These are phyloP conservation scores for Typhlichthys eigenmanni DNA, from an alignment of 2,797 vertebrate species.

Conservation along the genomic window DNA sequence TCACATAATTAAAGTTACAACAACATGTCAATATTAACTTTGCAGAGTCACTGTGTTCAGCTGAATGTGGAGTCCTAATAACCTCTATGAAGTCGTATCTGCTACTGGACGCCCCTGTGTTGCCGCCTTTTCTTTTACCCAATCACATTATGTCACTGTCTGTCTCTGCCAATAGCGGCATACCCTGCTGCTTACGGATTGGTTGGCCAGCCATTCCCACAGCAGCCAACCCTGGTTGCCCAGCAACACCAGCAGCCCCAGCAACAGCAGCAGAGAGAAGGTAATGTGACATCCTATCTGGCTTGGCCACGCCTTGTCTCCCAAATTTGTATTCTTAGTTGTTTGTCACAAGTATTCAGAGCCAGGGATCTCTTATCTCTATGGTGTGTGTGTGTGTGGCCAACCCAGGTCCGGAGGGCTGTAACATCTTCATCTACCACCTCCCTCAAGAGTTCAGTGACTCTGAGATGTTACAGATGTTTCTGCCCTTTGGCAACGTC, in stretches of 20 bases:
- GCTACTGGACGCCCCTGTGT: slow-evolving; percentile 51
- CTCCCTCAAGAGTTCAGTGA: slow-evolving; percentile 96
- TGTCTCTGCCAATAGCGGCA: slow-evolving; percentile 80
- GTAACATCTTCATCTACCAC: slow-evolving; percentile 98
- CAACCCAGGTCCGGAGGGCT: slow-evolving; percentile 88
- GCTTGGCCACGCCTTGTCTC: slow-evolving; percentile 50
- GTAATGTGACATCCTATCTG: slow-evolving; percentile 76
- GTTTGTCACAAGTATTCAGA: slow-evolving; percentile 44
- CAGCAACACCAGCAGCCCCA: slow-evolving; percentile 88
- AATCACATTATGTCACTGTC: slow-evolving; percentile 58
- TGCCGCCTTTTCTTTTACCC: slow-evolving; percentile 72
- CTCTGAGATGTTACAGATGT: slow-evolving; percentile 96
- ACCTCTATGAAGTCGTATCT: slow-evolving; percentile 25
- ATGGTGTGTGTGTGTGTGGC: slow-evolving; percentile 35
- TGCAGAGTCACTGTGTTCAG: slow-evolving; percentile 65
- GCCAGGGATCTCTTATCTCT: slow-evolving; percentile 41
- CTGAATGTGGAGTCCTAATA: slow-evolving; percentile 61
- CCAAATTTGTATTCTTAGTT: slow-evolving; percentile 49
- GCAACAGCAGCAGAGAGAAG: slow-evolving; percentile 89
- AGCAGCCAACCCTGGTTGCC: slow-evolving; percentile 86
- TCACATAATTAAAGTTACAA: slow-evolving; percentile 33
- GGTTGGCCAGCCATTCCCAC: slow-evolving; percentile 88
- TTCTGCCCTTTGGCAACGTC: slow-evolving; percentile 93
- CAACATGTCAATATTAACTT: slow-evolving; percentile 18
- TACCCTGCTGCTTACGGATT: slow-evolving; percentile 91